A percentile compares a stretch with the other conserved stretches of the same genome.
Conservation (phyloP, 2,797 vertebrate species). For the Hoplostethus atlanticus region DNA sequence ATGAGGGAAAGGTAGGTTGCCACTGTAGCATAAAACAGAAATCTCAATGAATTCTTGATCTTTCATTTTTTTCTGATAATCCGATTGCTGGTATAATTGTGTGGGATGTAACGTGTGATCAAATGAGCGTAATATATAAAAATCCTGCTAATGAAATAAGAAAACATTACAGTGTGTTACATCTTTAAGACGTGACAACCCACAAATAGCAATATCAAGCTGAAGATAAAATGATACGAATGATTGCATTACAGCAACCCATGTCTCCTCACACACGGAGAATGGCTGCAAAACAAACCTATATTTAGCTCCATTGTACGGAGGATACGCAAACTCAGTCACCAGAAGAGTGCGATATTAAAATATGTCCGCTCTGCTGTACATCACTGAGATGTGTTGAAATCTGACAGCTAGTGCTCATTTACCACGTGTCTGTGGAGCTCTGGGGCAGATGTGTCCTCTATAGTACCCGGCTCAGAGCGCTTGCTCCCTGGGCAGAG, state of each 20-base stretch:
- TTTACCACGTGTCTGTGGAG: constrained; percentile 46
- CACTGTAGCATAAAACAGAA: constrained; percentile 7
- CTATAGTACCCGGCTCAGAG: constrained; percentile 43
- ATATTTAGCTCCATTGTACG: constrained; percentile 23
- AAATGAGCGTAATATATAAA: constrained; percentile 18
- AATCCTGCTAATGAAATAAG: constrained; percentile 25
- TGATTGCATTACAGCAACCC: constrained; percentile 27
- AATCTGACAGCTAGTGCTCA: constrained; percentile 70
- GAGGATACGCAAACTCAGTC: constrained; percentile 45
- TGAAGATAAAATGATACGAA: constrained; percentile 5
- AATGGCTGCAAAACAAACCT: constrained; percentile 21
- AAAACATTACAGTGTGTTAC: not conserved
- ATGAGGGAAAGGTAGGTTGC: constrained; percentile 4
- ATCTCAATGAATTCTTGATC: constrained; percentile 31
- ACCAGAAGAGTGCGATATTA: constrained; percentile 57
- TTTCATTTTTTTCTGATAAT: not conserved
- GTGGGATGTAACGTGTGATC: constrained; percentile 12
- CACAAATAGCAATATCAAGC: not conserved
- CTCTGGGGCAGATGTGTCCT: constrained; percentile 78
- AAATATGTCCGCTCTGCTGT: constrained; percentile 58
- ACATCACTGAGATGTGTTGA: constrained; percentile 68
- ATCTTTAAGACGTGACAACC: constrained; percentile 2
- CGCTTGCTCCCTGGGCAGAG: constrained; percentile 45
- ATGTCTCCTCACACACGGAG: constrained; percentile 3
- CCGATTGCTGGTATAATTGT: constrained; percentile 14